Conservation (phyloP, 2,888 invertebrate genomes). For the Agriotes lineatus region DNA sequence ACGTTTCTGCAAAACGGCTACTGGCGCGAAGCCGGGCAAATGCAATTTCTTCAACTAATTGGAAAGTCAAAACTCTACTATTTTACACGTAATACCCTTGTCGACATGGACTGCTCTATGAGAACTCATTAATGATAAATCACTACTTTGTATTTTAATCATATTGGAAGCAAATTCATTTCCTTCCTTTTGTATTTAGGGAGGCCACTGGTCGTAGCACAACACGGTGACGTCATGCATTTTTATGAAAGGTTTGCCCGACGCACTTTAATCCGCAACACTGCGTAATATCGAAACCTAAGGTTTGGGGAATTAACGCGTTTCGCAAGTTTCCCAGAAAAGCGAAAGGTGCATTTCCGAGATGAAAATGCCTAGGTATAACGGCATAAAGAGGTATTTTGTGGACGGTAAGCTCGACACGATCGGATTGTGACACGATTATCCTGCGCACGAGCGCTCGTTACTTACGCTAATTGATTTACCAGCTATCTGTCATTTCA, state of each 20-base stretch:
- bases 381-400: slow-evolving; percentile 26
- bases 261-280: too few species aligned
- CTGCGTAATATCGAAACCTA: too few species aligned
- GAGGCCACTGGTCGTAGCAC: too few species aligned
- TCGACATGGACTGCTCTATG: slow-evolving; percentile 48
- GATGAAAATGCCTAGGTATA: slow-evolving; percentile 20
- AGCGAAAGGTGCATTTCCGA: too few species aligned
- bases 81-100: slow-evolving; percentile 56
- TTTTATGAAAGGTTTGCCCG: too few species aligned
- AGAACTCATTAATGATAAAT: slow-evolving; percentile 56
- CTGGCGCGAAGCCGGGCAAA: slow-evolving; percentile 49
- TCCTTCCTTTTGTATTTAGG: slow-evolving; percentile 11
- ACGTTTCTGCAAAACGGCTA: slow-evolving; percentile 38
- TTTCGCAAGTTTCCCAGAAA: neutral
- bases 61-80: slow-evolving; percentile 61
- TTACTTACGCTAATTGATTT: slow-evolving; percentile 61
- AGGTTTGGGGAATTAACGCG: too few species aligned
- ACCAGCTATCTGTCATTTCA: slow-evolving; percentile 59
- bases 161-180: slow-evolving; percentile 43
- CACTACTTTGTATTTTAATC: slow-evolving; percentile 54
- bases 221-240: too few species aligned
- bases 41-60: slow-evolving; percentile 61
- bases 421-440: slow-evolving; percentile 41
- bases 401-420: slow-evolving; percentile 32
- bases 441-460: slow-evolving; percentile 46